These are phyloP conservation scores for Alviniconcha marisindica DNA, from an alignment of 1,140 invertebrate genomes.

Conservation along the genomic window DNA sequence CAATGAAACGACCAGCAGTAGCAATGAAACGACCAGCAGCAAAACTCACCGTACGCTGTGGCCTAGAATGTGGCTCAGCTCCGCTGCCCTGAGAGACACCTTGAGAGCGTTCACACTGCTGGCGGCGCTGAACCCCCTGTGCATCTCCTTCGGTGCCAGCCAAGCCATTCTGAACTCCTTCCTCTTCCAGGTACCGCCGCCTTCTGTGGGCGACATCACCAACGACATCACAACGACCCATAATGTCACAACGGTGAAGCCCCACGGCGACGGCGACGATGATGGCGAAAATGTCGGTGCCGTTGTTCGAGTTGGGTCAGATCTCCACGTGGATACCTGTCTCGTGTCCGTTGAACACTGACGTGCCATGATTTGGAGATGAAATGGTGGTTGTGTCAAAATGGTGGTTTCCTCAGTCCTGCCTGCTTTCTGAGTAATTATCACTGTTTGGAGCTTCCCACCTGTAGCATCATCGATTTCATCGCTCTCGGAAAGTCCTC, in stretches of 20 bases:
- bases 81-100: constrained; percentile 46
- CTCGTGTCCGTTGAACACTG: too few relatives aligned
- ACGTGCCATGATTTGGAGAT: too few relatives aligned
- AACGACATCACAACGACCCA: neutral
- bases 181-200: neutral
- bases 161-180: constrained; percentile 59
- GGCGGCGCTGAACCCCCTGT: constrained; percentile 53
- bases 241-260: neutral
- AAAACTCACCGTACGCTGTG: neutral
- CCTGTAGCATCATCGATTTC: too few relatives aligned
- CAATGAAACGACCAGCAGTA: too few relatives aligned
- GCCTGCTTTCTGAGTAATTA: too few relatives aligned
- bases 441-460: too few relatives aligned
- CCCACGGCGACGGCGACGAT: neutral
- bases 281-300: neutral
- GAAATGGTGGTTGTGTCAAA: too few relatives aligned
- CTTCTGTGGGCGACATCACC: neutral
- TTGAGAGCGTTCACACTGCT: constrained; percentile 56
- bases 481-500: too few relatives aligned
- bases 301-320: too few relatives aligned
- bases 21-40: too few relatives aligned
- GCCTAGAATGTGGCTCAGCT: neutral
- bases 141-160: constrained; percentile 59
- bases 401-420: too few relatives aligned
- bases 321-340: too few relatives aligned